phyloP scores from a whole-genome alignment of 2,888 invertebrate genomes.

The Drosophila melanosoma region DNA sequence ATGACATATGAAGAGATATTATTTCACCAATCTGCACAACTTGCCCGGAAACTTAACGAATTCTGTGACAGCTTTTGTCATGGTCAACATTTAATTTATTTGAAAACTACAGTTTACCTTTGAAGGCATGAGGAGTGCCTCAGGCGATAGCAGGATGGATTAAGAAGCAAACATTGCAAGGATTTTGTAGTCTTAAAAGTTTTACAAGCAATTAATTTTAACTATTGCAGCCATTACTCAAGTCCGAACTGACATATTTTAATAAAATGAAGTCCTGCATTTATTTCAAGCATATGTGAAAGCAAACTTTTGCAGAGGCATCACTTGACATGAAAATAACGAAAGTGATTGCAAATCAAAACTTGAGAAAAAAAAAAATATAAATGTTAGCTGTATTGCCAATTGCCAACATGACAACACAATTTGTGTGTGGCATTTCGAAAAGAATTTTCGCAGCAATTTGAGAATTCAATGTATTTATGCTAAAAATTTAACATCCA shows the following conservation, averaged over 20 bases:
- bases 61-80: slow-evolving; percentile 53
- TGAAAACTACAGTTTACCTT: slow-evolving; percentile 63
- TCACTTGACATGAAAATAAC: slow-evolving; percentile 59
- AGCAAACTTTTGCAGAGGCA: slow-evolving; percentile 35
- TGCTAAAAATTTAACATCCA: not conserved
- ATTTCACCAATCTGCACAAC: slow-evolving; percentile 47
- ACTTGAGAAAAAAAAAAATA: slow-evolving; percentile 20
- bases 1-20: slow-evolving; percentile 25
- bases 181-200: slow-evolving; percentile 40
- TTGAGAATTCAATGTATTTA: not conserved
- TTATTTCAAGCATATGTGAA: slow-evolving; percentile 63
- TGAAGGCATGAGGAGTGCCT: slow-evolving; percentile 10
- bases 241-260: slow-evolving; percentile 68
- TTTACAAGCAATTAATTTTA: slow-evolving; percentile 73
- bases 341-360: slow-evolving; percentile 25
- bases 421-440: not conserved
- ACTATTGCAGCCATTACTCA: slow-evolving; percentile 64
- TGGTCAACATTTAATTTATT: slow-evolving; percentile 70
- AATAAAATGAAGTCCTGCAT: slow-evolving; percentile 71
- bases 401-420: slow-evolving; percentile 17
- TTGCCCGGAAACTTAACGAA: slow-evolving; percentile 47
- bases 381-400: slow-evolving; percentile 12
- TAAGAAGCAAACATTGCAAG: slow-evolving; percentile 8
- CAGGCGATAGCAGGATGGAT: slow-evolving; percentile 1
- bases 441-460: not conserved